These are phyloP conservation scores for Lepidonotus clava DNA, from an alignment of 2,888 invertebrate species.

Conservation along the genomic window DNA sequence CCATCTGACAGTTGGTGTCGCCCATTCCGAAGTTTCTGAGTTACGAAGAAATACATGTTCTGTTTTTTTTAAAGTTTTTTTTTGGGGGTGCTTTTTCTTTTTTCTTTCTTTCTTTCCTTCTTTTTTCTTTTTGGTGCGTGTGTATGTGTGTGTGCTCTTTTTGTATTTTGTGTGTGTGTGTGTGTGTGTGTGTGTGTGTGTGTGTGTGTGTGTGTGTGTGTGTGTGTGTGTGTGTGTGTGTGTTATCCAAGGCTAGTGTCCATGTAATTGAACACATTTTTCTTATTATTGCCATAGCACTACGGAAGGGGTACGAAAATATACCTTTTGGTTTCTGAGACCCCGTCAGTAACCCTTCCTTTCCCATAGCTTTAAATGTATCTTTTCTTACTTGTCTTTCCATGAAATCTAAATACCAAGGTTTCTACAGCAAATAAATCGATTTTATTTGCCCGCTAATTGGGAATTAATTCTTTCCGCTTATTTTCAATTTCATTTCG, in stretches of 20 bases:
- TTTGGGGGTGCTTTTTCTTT: neutral
- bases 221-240: too few relatives aligned
- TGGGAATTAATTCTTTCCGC: too few relatives aligned
- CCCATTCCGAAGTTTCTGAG: constrained; percentile 93
- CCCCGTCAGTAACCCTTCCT: neutral
- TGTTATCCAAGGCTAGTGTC: too few relatives aligned
- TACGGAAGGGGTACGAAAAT: too few relatives aligned
- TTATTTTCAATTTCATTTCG: too few relatives aligned
- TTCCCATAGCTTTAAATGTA: neutral
- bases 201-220: too few relatives aligned
- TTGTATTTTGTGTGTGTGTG: too few relatives aligned
- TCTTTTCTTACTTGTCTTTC: neutral
- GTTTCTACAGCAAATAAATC: neutral
- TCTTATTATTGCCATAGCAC: too few relatives aligned
- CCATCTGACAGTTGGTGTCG: constrained; percentile 92
- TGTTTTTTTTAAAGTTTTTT: neutral
- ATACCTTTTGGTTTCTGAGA: neutral
- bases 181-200: too few relatives aligned
- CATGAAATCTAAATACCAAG: neutral
- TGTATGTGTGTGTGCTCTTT: neutral
- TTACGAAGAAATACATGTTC: too few relatives aligned
- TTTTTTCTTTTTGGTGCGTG: neutral
- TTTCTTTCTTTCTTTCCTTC: neutral
- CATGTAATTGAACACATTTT: too few relatives aligned
- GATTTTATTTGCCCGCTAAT: too few relatives aligned